Evolutionary conservation across 2,113 vertebrate species (phyloP).

Genomic region (Crotalus viridis): DNA sequence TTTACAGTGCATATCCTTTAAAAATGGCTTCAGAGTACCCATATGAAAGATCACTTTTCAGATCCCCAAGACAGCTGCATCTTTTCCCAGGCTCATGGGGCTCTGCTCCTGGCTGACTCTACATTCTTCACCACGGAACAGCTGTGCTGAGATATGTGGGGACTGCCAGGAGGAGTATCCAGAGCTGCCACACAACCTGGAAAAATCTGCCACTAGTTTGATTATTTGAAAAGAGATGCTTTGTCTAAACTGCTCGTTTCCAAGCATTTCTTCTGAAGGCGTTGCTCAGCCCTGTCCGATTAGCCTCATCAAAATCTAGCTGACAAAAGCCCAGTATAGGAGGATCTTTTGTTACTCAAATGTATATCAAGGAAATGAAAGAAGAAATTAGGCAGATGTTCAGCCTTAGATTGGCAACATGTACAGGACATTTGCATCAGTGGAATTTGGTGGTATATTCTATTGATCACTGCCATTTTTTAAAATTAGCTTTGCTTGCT

Average conservation of each 20-base stretch:
- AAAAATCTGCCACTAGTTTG: background rate
- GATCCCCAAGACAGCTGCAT: background rate
- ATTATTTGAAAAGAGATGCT: background rate
- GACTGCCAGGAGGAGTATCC: background rate
- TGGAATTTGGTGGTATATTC: background rate
- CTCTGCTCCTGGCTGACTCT: background rate
- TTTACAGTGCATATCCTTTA: background rate
- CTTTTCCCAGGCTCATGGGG: background rate
- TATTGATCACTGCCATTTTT: background rate
- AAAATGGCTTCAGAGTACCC: background rate
- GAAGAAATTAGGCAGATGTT: background rate
- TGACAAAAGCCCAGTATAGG: background rate
- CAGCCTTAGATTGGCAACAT: background rate
- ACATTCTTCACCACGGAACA: background rate
- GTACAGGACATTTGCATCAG: background rate
- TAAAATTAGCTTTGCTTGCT: background rate
- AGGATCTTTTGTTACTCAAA: background rate
- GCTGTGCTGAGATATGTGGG: background rate
- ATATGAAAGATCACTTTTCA: background rate
- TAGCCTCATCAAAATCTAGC: background rate
- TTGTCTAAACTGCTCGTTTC: background rate
- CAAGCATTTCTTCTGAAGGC: background rate
- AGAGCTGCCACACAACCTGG: background rate
- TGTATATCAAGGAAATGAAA: background rate
- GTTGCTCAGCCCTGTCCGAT: background rate